Base-by-base conservation (phyloP, 2,797 vertebrate genomes). In the Lates japonicus region DNA sequence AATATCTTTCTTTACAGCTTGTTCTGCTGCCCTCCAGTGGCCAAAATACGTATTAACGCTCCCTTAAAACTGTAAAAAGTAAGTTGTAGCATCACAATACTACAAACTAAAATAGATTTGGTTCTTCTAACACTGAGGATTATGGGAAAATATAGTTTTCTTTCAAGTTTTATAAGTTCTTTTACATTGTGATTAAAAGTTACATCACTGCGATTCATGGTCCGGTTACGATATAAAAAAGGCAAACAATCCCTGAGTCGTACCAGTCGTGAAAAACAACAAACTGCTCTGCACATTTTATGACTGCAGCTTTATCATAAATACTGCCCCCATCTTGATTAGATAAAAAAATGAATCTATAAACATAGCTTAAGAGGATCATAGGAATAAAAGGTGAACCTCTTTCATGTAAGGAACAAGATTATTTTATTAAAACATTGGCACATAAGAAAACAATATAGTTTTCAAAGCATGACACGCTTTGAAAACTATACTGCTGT, bases 381-480 rank as follows among this genome's bases (percentile, higher is more conserved):
- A 51, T 12, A 39, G 49, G 51, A 80, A 75, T 57, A 54, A 81
- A 84, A 76, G 59, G 75, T 82, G 78, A 64, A 67, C 66, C 49
- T 54, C 57, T 44, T 51, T 76, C 37, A 25, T 81, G 29, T 25
- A 20, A 37, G 70, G 46, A 76, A n/a, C 48, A 2, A 64, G 66
- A 87, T 76, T 33, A 64, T 69, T 71, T 81, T 66, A 64, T 64
- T 52, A 82, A 79, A 84, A 52, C 74, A n/a, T 29, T 83, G 82
- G 85, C 88, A 69, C 63, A 29, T 13, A 0, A 64, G 49, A 77
- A 69, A 83, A 81, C 31, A 1, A 64, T 64, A 61, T 42, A 48
- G 72, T 25, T 79, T 81, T 88, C 75, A 76, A 82, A 85, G 64
- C 76, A n/a, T 37, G 63, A 77, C 70, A 22, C 3, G 63, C 76